phyloP scores from a whole-genome alignment of 2,797 vertebrate species.

The Crax fasciolata region DNA sequence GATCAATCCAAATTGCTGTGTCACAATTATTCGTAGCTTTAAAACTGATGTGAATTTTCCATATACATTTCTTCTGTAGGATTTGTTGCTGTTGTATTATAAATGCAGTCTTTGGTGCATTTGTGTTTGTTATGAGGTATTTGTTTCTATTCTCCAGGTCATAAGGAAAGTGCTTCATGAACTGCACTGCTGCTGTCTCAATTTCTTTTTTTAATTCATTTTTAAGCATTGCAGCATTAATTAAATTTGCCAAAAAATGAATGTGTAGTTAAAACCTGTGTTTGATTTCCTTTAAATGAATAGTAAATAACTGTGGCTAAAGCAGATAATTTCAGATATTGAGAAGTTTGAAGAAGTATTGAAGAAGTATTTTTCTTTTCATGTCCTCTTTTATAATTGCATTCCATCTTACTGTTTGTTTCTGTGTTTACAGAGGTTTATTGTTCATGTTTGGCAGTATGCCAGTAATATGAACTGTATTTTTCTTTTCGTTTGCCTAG shows the following conservation, averaged over 20 bases:
- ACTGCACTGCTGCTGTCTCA: not conserved
- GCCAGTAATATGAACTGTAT: slow-evolving; percentile 33
- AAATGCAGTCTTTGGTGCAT: not conserved
- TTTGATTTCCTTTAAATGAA: slow-evolving; percentile 58
- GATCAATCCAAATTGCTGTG: not conserved
- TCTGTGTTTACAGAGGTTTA: slow-evolving; percentile 67
- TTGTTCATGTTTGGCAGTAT: slow-evolving; percentile 50
- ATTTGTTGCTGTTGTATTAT: not conserved
- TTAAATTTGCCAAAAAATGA: slow-evolving; percentile 45
- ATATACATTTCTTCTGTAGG: not conserved
- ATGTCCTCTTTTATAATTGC: slow-evolving; percentile 41
- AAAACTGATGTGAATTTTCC: slow-evolving; percentile 6
- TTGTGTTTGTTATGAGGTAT: not conserved
- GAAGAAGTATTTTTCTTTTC: slow-evolving; percentile 44
- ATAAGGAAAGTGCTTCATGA: not conserved
- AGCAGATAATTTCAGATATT: slow-evolving; percentile 8
- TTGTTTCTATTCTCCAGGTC: not conserved
- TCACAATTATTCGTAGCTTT: not conserved
- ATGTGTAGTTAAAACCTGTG: slow-evolving; percentile 4
- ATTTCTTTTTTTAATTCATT: slow-evolving; percentile 42
- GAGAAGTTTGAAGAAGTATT: slow-evolving; percentile 8
- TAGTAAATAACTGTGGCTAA: slow-evolving; percentile 45
- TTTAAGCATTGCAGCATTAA: slow-evolving; percentile 32
- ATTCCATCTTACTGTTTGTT: slow-evolving; percentile 57
- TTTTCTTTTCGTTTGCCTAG: slow-evolving; percentile 15